These are phyloP conservation scores for Tenthredo livida DNA, from an alignment of 2,888 invertebrate genomes.

Conservation along the genomic window DNA sequence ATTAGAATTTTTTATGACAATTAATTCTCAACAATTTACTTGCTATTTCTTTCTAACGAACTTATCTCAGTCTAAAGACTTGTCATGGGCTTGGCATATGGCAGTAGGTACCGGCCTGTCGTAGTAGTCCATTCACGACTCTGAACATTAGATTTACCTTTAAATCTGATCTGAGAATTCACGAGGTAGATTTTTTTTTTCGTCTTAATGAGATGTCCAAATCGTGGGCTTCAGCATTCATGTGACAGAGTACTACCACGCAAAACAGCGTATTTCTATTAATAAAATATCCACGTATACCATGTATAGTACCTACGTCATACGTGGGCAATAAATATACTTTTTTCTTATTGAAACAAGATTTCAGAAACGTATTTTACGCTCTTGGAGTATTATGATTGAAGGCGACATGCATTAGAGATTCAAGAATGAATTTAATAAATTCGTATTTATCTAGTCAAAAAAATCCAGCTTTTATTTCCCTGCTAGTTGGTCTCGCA, in stretches of 20 bases:
- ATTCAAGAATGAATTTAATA: not conserved
- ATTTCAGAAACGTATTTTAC: not conserved
- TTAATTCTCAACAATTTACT: not conserved
- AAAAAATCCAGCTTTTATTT: not conserved
- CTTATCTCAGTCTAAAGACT: not conserved
- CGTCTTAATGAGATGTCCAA: not conserved
- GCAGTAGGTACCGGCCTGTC: not conserved
- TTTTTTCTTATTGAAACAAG: not conserved
- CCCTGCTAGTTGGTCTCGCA: not conserved
- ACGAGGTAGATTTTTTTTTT: not conserved
- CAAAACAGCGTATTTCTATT: not conserved
- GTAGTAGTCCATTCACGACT: conserved; percentile 13
- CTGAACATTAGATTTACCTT: conserved; percentile 1
- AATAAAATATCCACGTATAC: not conserved
- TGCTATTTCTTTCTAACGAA: not conserved
- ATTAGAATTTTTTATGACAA: not conserved
- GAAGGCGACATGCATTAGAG: not conserved
- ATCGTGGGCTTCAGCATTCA: not conserved
- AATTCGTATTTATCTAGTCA: not conserved
- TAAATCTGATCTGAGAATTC: not conserved
- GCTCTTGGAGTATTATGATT: not conserved
- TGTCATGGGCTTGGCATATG: not conserved
- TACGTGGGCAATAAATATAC: not conserved
- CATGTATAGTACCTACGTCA: not conserved
- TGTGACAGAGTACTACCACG: not conserved